Evolutionary conservation across 2,797 vertebrate species (phyloP).

Genomic region (Cygnus olor): DNA sequence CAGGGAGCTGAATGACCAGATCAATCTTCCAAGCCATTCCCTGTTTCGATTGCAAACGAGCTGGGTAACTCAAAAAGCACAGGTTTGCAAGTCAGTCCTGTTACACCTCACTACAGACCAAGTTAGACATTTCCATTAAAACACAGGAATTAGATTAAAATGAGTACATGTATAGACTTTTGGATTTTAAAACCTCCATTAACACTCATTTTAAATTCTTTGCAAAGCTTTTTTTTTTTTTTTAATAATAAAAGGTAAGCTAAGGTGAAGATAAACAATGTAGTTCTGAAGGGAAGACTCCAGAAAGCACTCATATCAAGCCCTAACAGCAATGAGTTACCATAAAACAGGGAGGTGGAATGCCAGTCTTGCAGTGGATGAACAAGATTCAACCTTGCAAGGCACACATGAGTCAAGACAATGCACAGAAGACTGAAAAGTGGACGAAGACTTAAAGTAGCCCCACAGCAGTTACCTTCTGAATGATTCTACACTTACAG

Average conservation of each 20-base stretch:
- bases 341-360: background rate
- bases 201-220: background rate
- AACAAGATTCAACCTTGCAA: background rate
- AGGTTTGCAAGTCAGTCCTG: background rate
- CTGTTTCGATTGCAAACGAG: background rate
- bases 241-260: background rate
- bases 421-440: background rate
- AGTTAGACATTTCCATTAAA: background rate
- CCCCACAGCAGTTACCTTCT: background rate
- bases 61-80: background rate
- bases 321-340: background rate
- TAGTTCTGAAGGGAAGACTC: background rate
- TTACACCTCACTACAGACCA: background rate
- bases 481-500: background rate
- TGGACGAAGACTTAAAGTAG: background rate
- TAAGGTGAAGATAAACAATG: background rate
- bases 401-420: background rate
- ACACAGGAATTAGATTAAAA: background rate
- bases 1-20: background rate
- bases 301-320: background rate
- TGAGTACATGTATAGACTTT: rapidly evolving
- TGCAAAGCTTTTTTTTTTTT: background rate
- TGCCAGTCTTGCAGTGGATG: background rate
- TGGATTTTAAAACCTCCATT: background rate
- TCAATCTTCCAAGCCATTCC: background rate